Percentiles rank a stretch among this genome's conserved stretches.
These are phyloP conservation scores for Rotaria macrura DNA, from an alignment of 2,888 invertebrate species.

Conservation along the genomic window DNA sequence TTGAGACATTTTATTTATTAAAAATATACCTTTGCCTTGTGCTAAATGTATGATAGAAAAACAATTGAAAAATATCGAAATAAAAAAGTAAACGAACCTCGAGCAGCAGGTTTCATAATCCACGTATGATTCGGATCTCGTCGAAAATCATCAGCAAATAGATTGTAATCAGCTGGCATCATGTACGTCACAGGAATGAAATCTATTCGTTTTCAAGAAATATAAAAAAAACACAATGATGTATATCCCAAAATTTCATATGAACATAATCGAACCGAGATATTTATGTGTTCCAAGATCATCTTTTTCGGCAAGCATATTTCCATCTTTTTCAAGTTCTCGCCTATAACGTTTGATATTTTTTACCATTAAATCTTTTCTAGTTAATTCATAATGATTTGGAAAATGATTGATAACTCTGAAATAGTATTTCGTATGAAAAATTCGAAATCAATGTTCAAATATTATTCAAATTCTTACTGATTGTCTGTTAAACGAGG, in stretches of 20 bases:
- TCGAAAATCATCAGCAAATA: conserved; percentile 89
- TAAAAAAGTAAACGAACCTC: conserved; percentile 53
- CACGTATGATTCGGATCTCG: conserved; percentile 86
- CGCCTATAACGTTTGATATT: conserved; percentile 86
- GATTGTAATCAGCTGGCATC: conserved; percentile 84
- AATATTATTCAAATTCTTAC: not conserved
- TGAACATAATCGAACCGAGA: conserved; percentile 41
- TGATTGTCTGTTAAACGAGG: conserved; percentile 32
- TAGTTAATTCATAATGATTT: conserved; percentile 82
- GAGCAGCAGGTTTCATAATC: conserved; percentile 94
- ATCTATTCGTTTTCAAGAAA: conserved; percentile 52
- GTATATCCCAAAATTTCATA: not conserved
- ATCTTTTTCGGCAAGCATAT: conserved; percentile 67
- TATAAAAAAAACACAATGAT: not conserved
- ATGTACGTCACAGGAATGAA: conserved; percentile 87
- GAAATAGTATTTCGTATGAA: no score
- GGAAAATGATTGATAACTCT: conserved; percentile 88
- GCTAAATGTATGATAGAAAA: conserved; percentile 48
- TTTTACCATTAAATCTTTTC: conserved; percentile 88
- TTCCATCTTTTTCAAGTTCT: conserved; percentile 80
- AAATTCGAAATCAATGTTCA: no score
- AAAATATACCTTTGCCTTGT: conserved; percentile 66
- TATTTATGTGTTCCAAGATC: conserved; percentile 52
- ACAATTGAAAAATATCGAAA: not conserved
- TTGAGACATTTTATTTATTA: conserved; percentile 86